Conservation (phyloP, 2,888 invertebrate genomes). For the Mythimna loreyi region DNA sequence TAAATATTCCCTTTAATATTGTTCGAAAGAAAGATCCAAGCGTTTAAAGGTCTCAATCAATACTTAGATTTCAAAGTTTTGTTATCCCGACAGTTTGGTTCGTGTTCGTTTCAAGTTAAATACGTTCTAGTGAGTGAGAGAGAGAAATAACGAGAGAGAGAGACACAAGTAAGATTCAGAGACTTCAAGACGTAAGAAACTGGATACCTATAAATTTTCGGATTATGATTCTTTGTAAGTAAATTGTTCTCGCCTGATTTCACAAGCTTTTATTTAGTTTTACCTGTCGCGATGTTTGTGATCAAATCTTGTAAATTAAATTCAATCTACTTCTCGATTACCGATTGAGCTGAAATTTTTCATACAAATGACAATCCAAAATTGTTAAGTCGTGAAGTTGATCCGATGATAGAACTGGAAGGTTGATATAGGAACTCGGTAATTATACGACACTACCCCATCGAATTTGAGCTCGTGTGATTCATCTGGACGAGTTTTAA, state of each 20-base stretch:
- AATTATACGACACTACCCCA: too few species aligned
- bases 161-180: slow-evolving; percentile 8
- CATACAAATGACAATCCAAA: too few species aligned
- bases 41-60: slow-evolving; percentile 23
- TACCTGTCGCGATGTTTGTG: too few species aligned
- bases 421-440: too few species aligned
- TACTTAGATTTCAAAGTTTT: slow-evolving; percentile 17
- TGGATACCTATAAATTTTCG: background rate
- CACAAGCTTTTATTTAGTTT: too few species aligned
- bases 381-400: too few species aligned
- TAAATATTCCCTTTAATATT: slow-evolving; percentile 45
- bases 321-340: too few species aligned
- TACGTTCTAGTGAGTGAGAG: slow-evolving; percentile 1
- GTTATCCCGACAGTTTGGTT: slow-evolving; percentile 4
- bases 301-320: too few species aligned
- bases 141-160: background rate
- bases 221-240: background rate
- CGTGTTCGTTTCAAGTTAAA: slow-evolving; percentile 3
- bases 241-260: background rate
- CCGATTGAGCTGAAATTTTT: too few species aligned
- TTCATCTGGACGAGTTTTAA: too few species aligned
- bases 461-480: too few species aligned
- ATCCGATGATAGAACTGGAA: too few species aligned
- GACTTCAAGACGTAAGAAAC: background rate
- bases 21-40: slow-evolving; percentile 27